Base-by-base conservation (phyloP, 2,797 vertebrate species). In the Mormyrus hasselquistii region DNA sequence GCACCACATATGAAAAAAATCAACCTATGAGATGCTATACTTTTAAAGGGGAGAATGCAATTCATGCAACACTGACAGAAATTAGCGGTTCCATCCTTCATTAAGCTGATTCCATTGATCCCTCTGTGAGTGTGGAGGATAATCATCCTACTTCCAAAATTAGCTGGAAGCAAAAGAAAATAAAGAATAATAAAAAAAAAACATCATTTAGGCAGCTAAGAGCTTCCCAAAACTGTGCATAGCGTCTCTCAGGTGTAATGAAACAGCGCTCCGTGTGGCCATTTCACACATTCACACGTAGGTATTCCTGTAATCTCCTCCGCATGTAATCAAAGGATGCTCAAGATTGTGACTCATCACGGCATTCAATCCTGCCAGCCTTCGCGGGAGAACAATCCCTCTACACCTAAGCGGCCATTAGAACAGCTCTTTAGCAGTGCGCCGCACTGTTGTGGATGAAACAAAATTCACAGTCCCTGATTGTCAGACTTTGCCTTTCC, bases 401-500 rank as follows among this genome's bases (percentile, higher is more conserved):
- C 50, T 10, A 34, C 49, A 12, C 7, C 57, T 88, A 44, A 88
- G 19, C 1, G 16, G 19, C 16, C 52, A 5, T 2, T 10, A 12
- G 22, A 87, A n/a, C 86, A 57, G 6, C 25, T 44, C 12, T 19
- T 55, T 6, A 14, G 84, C 84, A 12, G 4, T 1, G 14, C 90
- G 91, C 91, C 4, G 92, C 94, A 90, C 62, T 34, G 62, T 14
- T 34, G 25, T 34, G 65, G 29, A 29, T 16, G 65, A 93, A 93
- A 93, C 91, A 22, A 55, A 91, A 93, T 93, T 94, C 93, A 92
- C 87, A 92, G 92, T 92, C 91, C 92, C 94, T 92, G 92, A 76
- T 91, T 91, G 90, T 91, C 91, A 91, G 93, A 91, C 93, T 90
- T n/a, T 92, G 91, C 93, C 95, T 96, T 96, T 94, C 94, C 94